A percentile compares a stretch with the other conserved stretches of the same genome.
These are phyloP conservation scores for Hypsibius dujardini DNA, from an alignment of 1,140 invertebrate genomes.

Conservation along the genomic window DNA sequence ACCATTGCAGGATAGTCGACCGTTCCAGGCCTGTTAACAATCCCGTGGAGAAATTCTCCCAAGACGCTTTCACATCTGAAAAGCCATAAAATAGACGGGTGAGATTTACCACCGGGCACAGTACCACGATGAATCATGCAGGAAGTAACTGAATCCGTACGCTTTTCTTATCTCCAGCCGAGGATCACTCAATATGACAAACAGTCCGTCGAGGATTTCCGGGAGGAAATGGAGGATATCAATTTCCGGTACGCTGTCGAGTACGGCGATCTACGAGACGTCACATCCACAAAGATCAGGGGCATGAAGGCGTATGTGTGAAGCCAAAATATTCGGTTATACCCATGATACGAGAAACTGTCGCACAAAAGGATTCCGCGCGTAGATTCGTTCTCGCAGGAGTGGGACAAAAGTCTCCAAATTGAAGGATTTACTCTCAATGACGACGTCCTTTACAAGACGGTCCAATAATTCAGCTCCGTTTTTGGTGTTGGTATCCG, in stretches of 20 bases:
- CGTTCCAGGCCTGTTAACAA: slow-evolving; percentile 58
- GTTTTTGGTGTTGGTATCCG: slow-evolving; percentile 82
- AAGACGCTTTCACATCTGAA: slow-evolving; percentile 68
- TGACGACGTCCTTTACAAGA: slow-evolving; percentile 94
- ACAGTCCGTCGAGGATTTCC: slow-evolving; percentile 84
- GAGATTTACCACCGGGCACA: too few relatives aligned
- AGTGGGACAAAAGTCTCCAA: slow-evolving; percentile 73
- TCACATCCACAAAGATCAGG: too few relatives aligned
- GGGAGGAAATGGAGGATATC: slow-evolving; percentile 79
- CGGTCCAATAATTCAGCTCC: slow-evolving; percentile 82
- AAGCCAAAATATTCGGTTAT: slow-evolving; percentile 21
- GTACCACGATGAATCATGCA: slow-evolving; percentile 26
- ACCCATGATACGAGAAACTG: slow-evolving; percentile 60
- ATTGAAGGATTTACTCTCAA: slow-evolving; percentile 73
- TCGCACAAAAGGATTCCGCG: slow-evolving; percentile 70
- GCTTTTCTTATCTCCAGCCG: slow-evolving; percentile 51
- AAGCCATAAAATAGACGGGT: slow-evolving; percentile 25
- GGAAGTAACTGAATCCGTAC: slow-evolving; percentile 12
- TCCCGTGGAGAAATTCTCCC: slow-evolving; percentile 73
- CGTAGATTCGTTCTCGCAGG: slow-evolving; percentile 75
- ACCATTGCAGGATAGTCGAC: slow-evolving; percentile 77
- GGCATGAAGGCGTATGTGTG: too few relatives aligned
- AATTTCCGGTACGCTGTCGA: slow-evolving; percentile 82
- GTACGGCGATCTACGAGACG: slow-evolving; percentile 60
- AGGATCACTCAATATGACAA: slow-evolving; percentile 74